Base-by-base conservation (phyloP, 2,797 vertebrate genomes). In the Chromis chromis region DNA sequence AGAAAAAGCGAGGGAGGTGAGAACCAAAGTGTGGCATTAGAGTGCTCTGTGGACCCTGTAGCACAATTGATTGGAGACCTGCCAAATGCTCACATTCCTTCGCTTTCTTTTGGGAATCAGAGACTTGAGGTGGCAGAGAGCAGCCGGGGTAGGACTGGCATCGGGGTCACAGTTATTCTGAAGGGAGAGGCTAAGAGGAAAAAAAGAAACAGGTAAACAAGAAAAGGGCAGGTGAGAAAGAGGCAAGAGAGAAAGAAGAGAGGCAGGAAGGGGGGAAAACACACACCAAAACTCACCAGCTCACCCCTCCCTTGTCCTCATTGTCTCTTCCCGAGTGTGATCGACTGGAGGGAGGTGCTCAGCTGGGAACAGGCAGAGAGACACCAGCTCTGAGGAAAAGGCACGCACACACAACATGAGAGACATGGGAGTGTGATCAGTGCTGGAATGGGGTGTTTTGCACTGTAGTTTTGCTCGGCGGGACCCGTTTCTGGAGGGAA, bases 81-180 rank as follows among this genome's bases (percentile, higher is more conserved):
- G 93, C 94, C 94, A 95, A 88, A 64, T 42, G 63, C 86, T 91
- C 75, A 85, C 92, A 95, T 95, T 95, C 94, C 93, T 94, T 62
- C 73, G 65, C 16, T 86, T 91, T 92, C 86, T 85, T 88, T 79
- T 79, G 66, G 76, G 77, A 76, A 71, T 79, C 14, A 4, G 60
- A 75, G 78, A 64, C 74, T 71, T 61, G 76, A 48, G 60, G 81
- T 78, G 81, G 83, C 81, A 68, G 65, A 81, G 56, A 76, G 70
- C 19, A 53, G 54, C 67, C 33, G 67, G 65, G 78, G 74, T 49
- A 76, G 4, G 84, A 74, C 48, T 70, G 86, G 74, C 86, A 86
- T 81, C 68, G 59, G 71, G 74, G 70, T 57, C 83, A 73, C 61
- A 14, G 54, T 49, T 72, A 74, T 59, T 59, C 79, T 75, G 66